Conservation (phyloP, 2,888 invertebrate species). For the Pegoplata infirma region DNA sequence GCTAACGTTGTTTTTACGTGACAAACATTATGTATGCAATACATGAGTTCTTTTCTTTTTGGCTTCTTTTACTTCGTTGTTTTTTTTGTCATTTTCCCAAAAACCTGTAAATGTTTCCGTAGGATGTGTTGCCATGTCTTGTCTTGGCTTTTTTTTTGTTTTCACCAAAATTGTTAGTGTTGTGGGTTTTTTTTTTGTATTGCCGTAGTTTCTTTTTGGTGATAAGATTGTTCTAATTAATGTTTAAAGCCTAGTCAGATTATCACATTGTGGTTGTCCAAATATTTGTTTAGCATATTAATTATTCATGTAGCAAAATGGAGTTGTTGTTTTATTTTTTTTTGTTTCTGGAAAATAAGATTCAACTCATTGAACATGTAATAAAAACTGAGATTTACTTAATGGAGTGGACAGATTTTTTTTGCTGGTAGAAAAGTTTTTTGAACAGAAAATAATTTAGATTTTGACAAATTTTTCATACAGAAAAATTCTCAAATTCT, state of each 20-base stretch:
- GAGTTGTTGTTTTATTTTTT: neutral
- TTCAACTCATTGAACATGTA: conserved; percentile 21
- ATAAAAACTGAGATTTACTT: too few species aligned
- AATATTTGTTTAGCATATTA: conserved; percentile 54
- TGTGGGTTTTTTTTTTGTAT: conserved; percentile 18
- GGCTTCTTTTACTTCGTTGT: conserved; percentile 28
- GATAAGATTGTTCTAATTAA: conserved; percentile 73
- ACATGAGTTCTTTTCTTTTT: conserved; percentile 44
- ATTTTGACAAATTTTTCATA: too few species aligned
- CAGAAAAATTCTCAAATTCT: too few species aligned
- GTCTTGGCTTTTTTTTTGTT: conserved; percentile 7
- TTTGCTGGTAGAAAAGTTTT: too few species aligned
- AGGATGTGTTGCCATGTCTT: conserved; percentile 14
- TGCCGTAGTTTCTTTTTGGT: conserved; percentile 49
- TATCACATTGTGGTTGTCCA: conserved; percentile 53
- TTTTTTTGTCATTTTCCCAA: conserved; percentile 17
- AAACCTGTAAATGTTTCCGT: conserved; percentile 38
- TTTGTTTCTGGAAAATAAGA: neutral
- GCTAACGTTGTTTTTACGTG: conserved; percentile 62
- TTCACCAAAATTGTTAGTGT: conserved; percentile 48
- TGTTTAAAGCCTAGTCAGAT: conserved; percentile 69
- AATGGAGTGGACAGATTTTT: too few species aligned
- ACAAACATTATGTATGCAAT: conserved; percentile 60
- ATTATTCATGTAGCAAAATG: conserved; percentile 48
- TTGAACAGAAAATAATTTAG: too few species aligned